Evolutionary conservation across 2,113 vertebrate species (phyloP), one percentile per base, ranked within the genome.

Genomic region (Rhegmatorhina hoffmannsi): DNA sequence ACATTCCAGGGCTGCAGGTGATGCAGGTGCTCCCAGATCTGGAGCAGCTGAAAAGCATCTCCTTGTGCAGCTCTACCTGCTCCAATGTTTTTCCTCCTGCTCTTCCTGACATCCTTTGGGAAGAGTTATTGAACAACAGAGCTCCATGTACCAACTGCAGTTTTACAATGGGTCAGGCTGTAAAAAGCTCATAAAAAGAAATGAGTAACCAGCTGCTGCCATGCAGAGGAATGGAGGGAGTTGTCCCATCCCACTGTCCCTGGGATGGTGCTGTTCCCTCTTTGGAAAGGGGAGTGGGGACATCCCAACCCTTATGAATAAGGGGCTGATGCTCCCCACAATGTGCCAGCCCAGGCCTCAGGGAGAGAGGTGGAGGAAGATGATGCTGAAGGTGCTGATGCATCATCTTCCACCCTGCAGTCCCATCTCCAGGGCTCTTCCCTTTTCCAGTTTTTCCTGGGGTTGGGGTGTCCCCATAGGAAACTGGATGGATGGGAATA

Each of bases 121-220:
- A 83, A 60, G 81, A 92, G 64, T 78, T 73, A 73, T 80, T 84
- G 68, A 84, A 68, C 87, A 46, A 49, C 26, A 52, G 67, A 78
- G 67, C 66, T 66, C 15, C 47, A 40, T 52, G 79, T 72, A 83
- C 86, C 76, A 83, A 72, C 76, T 87, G 83, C 53, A 50, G 17
- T 33, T 91, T 86, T 83, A 68, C 80, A 80, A 33, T 7, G 21
- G 58, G 80, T 31, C 53, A 46, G 47, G 67, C 76, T 38, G 38
- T 29, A 66, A 80, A 85, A 84, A 82, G 33, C 59, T 69, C 77
- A 7, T 85, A 62, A 63, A 80, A 68, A 81, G 68, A 74, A 85
- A 76, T 53, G 66, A 84, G 59, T 46, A 82, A 72, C 72, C 49
- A 52, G 58, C 53, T 91, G 80, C 33, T 86, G 87, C 55, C 63